Evolutionary conservation across 2,888 invertebrate species (phyloP).

Genomic region (Augochlorella aurata): DNA sequence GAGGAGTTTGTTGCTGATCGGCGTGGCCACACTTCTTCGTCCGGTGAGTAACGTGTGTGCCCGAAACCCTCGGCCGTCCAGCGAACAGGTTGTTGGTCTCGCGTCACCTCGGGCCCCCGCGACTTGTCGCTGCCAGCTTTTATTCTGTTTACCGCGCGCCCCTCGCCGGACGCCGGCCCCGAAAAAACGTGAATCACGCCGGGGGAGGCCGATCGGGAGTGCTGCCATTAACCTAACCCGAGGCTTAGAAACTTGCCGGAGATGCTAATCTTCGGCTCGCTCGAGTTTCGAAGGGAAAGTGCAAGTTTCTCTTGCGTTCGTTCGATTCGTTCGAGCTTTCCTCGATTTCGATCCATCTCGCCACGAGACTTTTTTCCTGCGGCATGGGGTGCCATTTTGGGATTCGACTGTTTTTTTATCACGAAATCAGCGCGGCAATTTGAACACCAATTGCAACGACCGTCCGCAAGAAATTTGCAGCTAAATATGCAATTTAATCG

Average conservation of each 20-base stretch:
- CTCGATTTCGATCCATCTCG: background rate
- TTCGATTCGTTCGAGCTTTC: background rate
- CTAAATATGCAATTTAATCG: too few relatives aligned
- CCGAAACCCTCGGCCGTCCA: background rate
- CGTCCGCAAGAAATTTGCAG: too few relatives aligned
- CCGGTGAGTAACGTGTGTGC: background rate
- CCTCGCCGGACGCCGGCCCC: too few relatives aligned
- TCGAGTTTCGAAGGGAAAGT: background rate
- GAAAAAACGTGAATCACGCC: background rate
- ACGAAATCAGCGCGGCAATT: too few relatives aligned
- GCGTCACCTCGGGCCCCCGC: background rate
- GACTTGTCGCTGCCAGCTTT: background rate
- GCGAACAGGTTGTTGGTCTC: conserved; percentile 9
- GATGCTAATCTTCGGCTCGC: background rate
- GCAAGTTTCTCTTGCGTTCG: background rate
- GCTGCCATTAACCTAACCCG: conserved; percentile 1
- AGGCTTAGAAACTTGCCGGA: background rate
- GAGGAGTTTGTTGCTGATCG: background rate
- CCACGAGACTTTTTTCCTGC: background rate
- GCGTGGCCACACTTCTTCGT: background rate
- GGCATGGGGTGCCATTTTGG: background rate
- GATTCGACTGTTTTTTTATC: too few relatives aligned
- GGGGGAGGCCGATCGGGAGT: background rate
- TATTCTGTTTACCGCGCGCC: background rate
- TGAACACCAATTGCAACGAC: too few relatives aligned